These are phyloP conservation scores for Matsumyia berberina DNA, from an alignment of 2,888 invertebrate genomes.

Conservation along the genomic window DNA sequence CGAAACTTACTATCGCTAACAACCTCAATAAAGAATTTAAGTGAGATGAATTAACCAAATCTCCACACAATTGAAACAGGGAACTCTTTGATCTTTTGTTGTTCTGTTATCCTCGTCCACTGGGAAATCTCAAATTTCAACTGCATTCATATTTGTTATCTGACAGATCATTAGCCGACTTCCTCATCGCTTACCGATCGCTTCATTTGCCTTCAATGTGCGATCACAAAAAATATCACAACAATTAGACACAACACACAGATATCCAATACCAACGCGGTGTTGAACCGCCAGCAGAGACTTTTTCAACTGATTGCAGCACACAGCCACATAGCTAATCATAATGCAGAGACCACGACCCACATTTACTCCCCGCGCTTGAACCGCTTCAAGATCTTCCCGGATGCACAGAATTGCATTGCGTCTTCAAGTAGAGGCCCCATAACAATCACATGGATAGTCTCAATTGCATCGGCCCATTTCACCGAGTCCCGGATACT, in stretches of 20 bases:
- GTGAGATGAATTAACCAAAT: neutral
- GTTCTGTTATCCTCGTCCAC: conserved; percentile 4
- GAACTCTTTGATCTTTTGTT: conserved; percentile 45
- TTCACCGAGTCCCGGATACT: conserved; percentile 59
- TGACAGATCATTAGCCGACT: conserved; percentile 36
- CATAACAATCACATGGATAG: conserved; percentile 25
- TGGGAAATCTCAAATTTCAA: conserved; percentile 10
- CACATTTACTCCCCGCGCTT: conserved; percentile 46
- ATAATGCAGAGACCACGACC: conserved; percentile 67
- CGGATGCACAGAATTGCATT: conserved; percentile 37
- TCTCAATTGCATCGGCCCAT: conserved; percentile 64
- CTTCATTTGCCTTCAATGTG: conserved; percentile 33
- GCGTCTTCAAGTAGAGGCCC: conserved; percentile 1
- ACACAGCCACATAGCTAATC: conserved; percentile 53
- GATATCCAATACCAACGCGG: conserved; percentile 47
- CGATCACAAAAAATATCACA: conserved; percentile 40
- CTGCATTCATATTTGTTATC: conserved; percentile 30
- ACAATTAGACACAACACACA: conserved; percentile 59
- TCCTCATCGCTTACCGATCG: neutral
- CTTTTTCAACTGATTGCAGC: conserved; percentile 59
- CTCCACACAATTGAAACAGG: conserved; percentile 1
- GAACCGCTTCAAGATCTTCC: conserved; percentile 52
- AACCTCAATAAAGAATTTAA: neutral
- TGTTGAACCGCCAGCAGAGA: conserved; percentile 9
- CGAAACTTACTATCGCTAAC: neutral